These are phyloP conservation scores for Tenthredo mesomela DNA, from an alignment of 2,888 invertebrate species.

Conservation along the genomic window DNA sequence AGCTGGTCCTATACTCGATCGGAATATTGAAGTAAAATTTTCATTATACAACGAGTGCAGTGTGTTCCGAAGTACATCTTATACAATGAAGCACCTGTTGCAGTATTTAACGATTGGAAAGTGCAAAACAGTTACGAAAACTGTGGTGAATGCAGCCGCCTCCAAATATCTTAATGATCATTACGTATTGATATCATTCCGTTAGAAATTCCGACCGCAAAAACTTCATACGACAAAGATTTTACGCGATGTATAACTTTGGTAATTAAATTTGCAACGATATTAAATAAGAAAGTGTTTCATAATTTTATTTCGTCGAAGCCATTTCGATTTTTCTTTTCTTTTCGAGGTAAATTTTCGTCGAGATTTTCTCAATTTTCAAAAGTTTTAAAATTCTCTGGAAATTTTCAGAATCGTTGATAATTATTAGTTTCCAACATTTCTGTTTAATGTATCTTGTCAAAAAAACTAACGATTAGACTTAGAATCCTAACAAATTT, in stretches of 20 bases:
- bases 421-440: neutral
- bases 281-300: neutral
- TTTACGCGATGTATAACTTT: neutral
- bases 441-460: neutral
- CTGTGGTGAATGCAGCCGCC: neutral
- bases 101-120: neutral
- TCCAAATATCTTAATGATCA: neutral
- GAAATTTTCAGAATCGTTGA: neutral
- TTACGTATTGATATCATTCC: neutral
- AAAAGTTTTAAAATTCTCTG: neutral
- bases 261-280: neutral
- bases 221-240: neutral
- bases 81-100: neutral
- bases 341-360: neutral
- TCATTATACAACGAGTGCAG: neutral
- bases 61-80: neutral
- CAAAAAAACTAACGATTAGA: neutral
- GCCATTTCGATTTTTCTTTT: neutral
- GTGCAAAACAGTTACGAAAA: neutral
- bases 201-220: neutral
- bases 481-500: too few species aligned
- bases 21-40: neutral
- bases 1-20: neutral
- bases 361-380: neutral
- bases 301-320: neutral